Evolutionary conservation across 2,888 invertebrate species (phyloP).

Genomic region (Polyploca ridens): DNA sequence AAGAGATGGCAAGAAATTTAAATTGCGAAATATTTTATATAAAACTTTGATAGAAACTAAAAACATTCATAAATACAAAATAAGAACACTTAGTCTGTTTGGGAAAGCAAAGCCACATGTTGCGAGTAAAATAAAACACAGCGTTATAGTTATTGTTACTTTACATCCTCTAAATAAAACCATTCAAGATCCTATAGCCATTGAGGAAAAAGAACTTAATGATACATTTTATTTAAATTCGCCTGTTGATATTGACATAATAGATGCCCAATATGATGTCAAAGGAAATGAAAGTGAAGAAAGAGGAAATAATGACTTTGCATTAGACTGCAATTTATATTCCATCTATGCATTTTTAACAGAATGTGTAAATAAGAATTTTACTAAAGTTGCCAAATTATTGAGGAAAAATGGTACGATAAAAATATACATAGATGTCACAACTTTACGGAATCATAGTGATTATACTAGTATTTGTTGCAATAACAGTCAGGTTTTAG

Average conservation of each 20-base stretch:
- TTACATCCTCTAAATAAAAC: constrained; percentile 37
- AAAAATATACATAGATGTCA: constrained; percentile 65
- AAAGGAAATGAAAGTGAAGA: constrained; percentile 32
- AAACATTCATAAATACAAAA: constrained; percentile 55
- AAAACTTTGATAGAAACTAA: constrained; percentile 57
- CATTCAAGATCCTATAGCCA: constrained; percentile 18
- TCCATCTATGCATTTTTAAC: constrained; percentile 62
- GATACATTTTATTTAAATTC: constrained; percentile 42
- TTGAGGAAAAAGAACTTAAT: constrained; percentile 44
- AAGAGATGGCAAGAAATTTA: constrained; percentile 23
- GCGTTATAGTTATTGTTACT: constrained; percentile 65
- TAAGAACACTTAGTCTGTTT: constrained; percentile 57
- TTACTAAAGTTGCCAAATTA: constrained; percentile 58
- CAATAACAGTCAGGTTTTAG: constrained; percentile 26
- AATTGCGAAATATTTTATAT: constrained; percentile 49
- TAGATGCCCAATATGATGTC: constrained; percentile 49
- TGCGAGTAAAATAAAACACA: constrained; percentile 36
- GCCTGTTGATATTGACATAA: constrained; percentile 63
- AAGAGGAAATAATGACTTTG: constrained; percentile 20
- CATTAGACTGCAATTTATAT: constrained; percentile 53
- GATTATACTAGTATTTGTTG: constrained; percentile 59
- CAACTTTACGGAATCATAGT: constrained; percentile 38
- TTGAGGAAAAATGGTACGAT: constrained; percentile 53
- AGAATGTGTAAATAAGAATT: constrained; percentile 52
- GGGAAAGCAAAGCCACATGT: constrained; percentile 30